Conservation (phyloP, 2,113 vertebrate species). For the Scomber scombrus region DNA sequence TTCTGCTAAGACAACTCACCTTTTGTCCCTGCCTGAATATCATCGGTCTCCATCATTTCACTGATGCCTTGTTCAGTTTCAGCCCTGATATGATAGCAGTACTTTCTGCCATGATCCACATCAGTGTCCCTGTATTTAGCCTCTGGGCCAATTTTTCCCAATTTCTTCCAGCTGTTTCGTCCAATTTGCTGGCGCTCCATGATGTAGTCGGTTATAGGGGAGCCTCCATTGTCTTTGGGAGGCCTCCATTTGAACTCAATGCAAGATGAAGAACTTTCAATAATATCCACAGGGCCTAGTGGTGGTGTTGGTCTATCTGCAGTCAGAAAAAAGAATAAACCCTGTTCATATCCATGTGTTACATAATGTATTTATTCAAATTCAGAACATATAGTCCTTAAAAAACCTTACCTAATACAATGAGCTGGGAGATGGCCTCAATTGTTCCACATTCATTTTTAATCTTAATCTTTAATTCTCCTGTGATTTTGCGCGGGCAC, state of each 20-base stretch:
- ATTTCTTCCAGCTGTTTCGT: constrained; percentile 86
- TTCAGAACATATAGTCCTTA: background rate
- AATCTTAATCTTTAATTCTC: constrained; percentile 89
- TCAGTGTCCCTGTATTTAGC: constrained; percentile 85
- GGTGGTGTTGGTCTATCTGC: constrained; percentile 89
- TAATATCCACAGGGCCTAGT: constrained; percentile 85
- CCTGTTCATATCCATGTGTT: background rate
- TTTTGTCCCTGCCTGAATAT: constrained; percentile 88
- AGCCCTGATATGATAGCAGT: constrained; percentile 89
- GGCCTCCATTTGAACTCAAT: constrained; percentile 88
- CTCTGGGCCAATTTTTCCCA: constrained; percentile 84
- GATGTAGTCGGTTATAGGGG: constrained; percentile 83
- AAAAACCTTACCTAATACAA: constrained; percentile 85
- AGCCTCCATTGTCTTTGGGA: constrained; percentile 89
- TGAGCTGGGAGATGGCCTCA: constrained; percentile 84
- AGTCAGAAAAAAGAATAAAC: constrained; percentile 1
- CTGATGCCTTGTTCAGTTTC: constrained; percentile 85
- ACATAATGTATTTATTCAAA: background rate
- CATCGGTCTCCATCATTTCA: constrained; percentile 86
- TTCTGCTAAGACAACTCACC: constrained; percentile 77
- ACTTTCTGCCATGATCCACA: constrained; percentile 88
- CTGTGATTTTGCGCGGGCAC: constrained; percentile 84
- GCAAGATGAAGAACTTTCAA: constrained; percentile 79
- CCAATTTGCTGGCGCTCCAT: constrained; percentile 89
- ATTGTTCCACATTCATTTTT: constrained; percentile 87